Base-by-base conservation (phyloP, 2,797 vertebrate genomes). In the Myotis planiceps region DNA sequence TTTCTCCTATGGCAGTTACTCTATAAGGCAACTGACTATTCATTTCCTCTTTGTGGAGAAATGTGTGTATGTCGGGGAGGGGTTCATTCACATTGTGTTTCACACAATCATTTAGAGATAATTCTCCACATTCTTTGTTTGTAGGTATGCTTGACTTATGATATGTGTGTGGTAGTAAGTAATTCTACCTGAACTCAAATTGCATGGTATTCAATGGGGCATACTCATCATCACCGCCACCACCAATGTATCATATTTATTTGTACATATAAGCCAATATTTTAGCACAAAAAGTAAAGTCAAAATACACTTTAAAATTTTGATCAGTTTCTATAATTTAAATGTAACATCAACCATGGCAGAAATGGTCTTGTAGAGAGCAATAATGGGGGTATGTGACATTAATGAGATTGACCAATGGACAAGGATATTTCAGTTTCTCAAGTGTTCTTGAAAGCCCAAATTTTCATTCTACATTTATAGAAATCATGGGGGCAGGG, bases 221-320 rank as follows among this genome's bases (percentile, higher is more conserved):
- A 71, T 49, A n/a, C 69, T 16, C 65, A 69, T 53, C 32, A 68
- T 19, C 37, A 37, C 53, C 58, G 88, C 45, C 29, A 34, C 29
- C 58, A 34, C 55, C 6, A 76, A 12, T 58, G 6, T 27, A 37
- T 58, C 8, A 75, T 15, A 29, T 75, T 74, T 63, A 68, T 45
- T 82, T 80, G 6, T 47, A 74, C 18, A 51, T 51, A 78, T 78
- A 6, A 79, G 18, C 27, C 2, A 71, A 65, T 66, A 78, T 8
- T 66, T 90, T 53, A 68, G 9, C 9, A 27, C 1, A 58, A 16
- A 82, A 95, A 89, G 79, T 76, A 66, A 89, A 75, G 29, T 37
- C 21, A 90, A 94, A 94, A 34, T 74, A 81, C 83, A 92, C 27
- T 72, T 90, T n/a, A 63, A 92, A 68, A 66, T 87, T 69, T 34